A percentile compares a stretch with the other conserved stretches of the same genome.
Conservation (phyloP, 1,140 invertebrate species). For the Drosophila triauraria region DNA sequence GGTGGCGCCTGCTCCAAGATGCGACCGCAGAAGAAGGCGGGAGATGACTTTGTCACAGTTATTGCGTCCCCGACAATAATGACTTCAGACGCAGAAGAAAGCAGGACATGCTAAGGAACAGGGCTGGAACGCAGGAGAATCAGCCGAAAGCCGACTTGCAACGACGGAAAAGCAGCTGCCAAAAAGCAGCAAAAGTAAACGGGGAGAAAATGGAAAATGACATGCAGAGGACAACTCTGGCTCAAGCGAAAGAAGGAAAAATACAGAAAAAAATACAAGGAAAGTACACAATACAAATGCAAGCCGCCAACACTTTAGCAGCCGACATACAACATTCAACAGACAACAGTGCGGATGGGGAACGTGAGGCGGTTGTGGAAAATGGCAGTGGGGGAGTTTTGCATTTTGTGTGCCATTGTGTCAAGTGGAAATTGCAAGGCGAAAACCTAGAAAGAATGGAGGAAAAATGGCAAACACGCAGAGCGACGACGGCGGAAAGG, state of each 20-base stretch:
- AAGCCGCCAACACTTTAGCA: slow-evolving; percentile 64
- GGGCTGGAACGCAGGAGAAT: slow-evolving; percentile 1
- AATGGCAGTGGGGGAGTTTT: slow-evolving; percentile 53
- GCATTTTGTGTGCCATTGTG: slow-evolving; percentile 82
- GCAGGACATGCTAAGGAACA: slow-evolving; percentile 7
- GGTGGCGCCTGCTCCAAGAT: slow-evolving; percentile 4
- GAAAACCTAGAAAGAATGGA: slow-evolving; percentile 59
- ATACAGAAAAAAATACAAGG: slow-evolving; percentile 35
- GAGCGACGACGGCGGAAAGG: slow-evolving; percentile 65
- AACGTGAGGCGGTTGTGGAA: slow-evolving; percentile 2
- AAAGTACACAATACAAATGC: slow-evolving; percentile 44
- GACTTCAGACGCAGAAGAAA: slow-evolving; percentile 59
- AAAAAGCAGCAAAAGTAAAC: slow-evolving; percentile 59
- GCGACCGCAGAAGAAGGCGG: slow-evolving; percentile 27
- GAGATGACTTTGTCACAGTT: slow-evolving; percentile 75
- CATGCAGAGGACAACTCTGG: slow-evolving; percentile 56
- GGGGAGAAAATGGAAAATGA: slow-evolving; percentile 60
- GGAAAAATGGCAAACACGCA: slow-evolving; percentile 72
- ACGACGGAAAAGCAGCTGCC: slow-evolving; percentile 61
- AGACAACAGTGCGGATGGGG: slow-evolving; percentile 10
- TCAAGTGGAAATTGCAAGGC: slow-evolving; percentile 79
- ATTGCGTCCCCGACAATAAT: slow-evolving; percentile 70
- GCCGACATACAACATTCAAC: slow-evolving; percentile 45
- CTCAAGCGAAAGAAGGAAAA: background rate
- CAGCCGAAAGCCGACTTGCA: slow-evolving; percentile 62